Conservation (phyloP, 2,888 invertebrate species). For the Thyatira batis region DNA sequence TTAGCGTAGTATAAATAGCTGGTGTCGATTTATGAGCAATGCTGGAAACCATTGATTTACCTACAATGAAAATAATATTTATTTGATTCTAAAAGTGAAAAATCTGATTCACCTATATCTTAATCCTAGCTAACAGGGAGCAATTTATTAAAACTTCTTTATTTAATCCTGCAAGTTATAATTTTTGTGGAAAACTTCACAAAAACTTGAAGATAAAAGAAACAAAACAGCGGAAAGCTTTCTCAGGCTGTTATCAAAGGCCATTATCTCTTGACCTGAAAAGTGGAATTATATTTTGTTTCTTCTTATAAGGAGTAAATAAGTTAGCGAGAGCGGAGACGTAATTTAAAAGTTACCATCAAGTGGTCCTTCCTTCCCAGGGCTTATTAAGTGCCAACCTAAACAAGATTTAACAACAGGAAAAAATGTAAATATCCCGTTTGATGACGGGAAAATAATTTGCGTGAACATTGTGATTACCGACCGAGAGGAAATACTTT, state of each 20-base stretch:
- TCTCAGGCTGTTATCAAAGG: conserved; percentile 79
- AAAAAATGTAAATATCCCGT: conserved; percentile 45
- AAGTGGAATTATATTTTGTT: conserved; percentile 80
- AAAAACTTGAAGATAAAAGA: conserved; percentile 76
- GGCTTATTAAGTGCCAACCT: conserved; percentile 51
- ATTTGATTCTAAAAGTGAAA: conserved; percentile 34
- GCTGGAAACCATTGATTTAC: too few relatives aligned
- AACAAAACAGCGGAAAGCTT: conserved; percentile 82
- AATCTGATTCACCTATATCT: conserved; percentile 56
- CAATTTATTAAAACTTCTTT: conserved; percentile 78
- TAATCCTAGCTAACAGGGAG: conserved; percentile 66
- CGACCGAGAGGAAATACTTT: not conserved
- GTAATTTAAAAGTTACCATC: conserved; percentile 75
- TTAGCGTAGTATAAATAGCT: too few relatives aligned
- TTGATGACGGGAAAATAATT: conserved; percentile 43
- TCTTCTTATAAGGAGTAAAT: conserved; percentile 76
- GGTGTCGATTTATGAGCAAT: too few relatives aligned
- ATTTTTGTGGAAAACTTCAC: conserved; percentile 76
- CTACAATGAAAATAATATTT: not conserved
- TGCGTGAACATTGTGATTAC: conserved; percentile 6
- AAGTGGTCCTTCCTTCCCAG: conserved; percentile 54
- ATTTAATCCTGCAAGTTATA: conserved; percentile 79
- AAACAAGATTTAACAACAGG: conserved; percentile 52
- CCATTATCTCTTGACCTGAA: conserved; percentile 80
- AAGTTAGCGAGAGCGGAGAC: conserved; percentile 71